Base-by-base conservation (phyloP, 1,140 invertebrate species). In the Drosophila lini region DNA sequence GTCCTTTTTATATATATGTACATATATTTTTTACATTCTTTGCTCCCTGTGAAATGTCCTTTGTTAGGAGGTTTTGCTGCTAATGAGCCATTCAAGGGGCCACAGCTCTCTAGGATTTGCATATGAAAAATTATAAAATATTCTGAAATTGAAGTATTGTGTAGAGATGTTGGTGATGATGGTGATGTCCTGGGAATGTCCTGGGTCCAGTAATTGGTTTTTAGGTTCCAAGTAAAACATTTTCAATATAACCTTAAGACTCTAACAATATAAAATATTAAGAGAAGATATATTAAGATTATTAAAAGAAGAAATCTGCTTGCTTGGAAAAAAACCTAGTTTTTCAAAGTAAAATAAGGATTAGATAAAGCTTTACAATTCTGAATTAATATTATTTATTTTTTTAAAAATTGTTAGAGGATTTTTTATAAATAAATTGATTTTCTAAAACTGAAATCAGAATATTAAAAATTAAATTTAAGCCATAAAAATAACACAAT, bases 71-170 rank as follows among this genome's bases (percentile, higher is more conserved):
- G 41, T 28, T 6, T 6, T 11, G 58, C 53, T 53, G 65, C 78
- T 86, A 86, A 86, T 85, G 82, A 86, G 82, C 75, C 70, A 85
- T 85, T 85, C 58, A 81, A 60, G 50, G 61, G 34, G 28, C 60
- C 28, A 65, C 16, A 53, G 50, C 50, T 15, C 32, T 53, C 7
- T 7, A 19, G 50, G 50, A 53, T 76, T 76, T 76, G 74, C 73
- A 75, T 76, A 69, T 34, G 19, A 67, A 67, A 67, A 65, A 53
- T 55, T 45, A 67, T 55, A 19, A 38, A 69, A 68, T 68, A 55
- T 28, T 45, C 48, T 8, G 22, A 5, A 38, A 32, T 38, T 68
- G 19, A 40, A 65, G 34, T 41, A 42, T 60, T 63, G 62, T 44
- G 15, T 8, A 11, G 40, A 16, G n/a, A 32, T 32, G 5, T 10